Conservation (phyloP, 1,140 invertebrate species). For the Brachionus angularis region DNA sequence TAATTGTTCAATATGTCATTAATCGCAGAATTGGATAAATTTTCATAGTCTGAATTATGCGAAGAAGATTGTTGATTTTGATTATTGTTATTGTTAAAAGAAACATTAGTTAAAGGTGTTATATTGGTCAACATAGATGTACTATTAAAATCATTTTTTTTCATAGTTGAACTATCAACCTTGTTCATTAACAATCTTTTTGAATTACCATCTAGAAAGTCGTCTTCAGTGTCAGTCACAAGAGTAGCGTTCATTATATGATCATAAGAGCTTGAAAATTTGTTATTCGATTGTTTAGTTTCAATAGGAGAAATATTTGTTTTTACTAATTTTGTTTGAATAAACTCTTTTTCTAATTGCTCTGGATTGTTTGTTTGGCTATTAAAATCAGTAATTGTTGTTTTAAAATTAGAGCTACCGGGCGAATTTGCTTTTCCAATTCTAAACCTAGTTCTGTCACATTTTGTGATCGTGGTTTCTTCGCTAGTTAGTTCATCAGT, state of each 20-base stretch:
- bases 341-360: conserved; percentile 17
- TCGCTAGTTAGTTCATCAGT: conserved; percentile 29
- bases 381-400: neutral
- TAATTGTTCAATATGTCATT: neutral
- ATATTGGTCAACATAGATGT: no score
- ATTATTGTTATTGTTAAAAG: neutral
- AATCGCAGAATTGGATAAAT: neutral
- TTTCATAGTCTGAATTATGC: conserved; percentile 22
- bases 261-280: conserved; percentile 14
- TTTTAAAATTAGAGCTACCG: neutral
- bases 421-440: conserved; percentile 3
- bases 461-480: neutral
- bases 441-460: neutral
- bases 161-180: conserved; percentile 7
- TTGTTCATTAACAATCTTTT: conserved; percentile 8
- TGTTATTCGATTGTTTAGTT: neutral
- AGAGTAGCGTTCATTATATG: conserved; percentile 20
- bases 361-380: neutral
- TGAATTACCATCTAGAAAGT: neutral
- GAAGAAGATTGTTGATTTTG: no score
- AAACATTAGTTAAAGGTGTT: neutral
- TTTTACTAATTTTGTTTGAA: conserved; percentile 28
- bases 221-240: conserved; percentile 13
- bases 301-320: neutral
- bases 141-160: neutral